Evolutionary conservation across 1,140 invertebrate genomes (phyloP).

Genomic region (Drosophila nigrodunni): DNA sequence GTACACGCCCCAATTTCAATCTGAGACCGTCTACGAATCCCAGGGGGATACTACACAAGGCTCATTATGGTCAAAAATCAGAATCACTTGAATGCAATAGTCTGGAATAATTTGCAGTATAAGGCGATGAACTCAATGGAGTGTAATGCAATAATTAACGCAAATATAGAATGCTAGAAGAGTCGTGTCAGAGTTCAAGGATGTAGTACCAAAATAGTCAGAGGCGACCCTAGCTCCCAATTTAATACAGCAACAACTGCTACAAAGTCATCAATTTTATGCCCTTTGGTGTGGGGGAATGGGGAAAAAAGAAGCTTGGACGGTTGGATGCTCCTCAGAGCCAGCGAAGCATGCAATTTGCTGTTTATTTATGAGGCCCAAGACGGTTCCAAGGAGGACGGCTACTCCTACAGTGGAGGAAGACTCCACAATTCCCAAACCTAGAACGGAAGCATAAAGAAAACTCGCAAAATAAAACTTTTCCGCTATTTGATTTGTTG

Average conservation of each 20-base stretch:
- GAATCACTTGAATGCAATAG: constrained; percentile 73
- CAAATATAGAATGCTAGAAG: constrained; percentile 53
- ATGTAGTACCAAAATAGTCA: background rate
- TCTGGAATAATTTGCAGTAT: constrained; percentile 68
- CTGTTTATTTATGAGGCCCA: constrained; percentile 75
- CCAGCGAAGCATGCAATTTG: constrained; percentile 76
- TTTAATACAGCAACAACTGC: constrained; percentile 52
- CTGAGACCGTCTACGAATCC: no score
- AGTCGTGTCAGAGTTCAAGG: constrained; percentile 40
- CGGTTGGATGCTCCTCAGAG: constrained; percentile 25
- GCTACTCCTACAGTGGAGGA: constrained; percentile 8
- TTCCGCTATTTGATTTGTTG: constrained; percentile 80
- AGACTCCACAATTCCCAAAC: constrained; percentile 1
- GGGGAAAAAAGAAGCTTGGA: background rate
- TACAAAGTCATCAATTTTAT: constrained; percentile 75
- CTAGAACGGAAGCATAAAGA: constrained; percentile 58
- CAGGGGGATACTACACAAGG: background rate
- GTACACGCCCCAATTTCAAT: background rate
- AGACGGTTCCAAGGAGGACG: constrained; percentile 39
- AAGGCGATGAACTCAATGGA: constrained; percentile 53
- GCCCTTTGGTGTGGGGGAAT: background rate
- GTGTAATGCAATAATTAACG: constrained; percentile 80
- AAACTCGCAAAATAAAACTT: constrained; percentile 79
- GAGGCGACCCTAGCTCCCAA: constrained; percentile 22
- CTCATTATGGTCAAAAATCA: constrained; percentile 68